A percentile compares a stretch with the other conserved stretches of the same genome.
These are phyloP conservation scores for Bradypodion ventrale DNA, from an alignment of 2,797 vertebrate genomes.

Conservation along the genomic window DNA sequence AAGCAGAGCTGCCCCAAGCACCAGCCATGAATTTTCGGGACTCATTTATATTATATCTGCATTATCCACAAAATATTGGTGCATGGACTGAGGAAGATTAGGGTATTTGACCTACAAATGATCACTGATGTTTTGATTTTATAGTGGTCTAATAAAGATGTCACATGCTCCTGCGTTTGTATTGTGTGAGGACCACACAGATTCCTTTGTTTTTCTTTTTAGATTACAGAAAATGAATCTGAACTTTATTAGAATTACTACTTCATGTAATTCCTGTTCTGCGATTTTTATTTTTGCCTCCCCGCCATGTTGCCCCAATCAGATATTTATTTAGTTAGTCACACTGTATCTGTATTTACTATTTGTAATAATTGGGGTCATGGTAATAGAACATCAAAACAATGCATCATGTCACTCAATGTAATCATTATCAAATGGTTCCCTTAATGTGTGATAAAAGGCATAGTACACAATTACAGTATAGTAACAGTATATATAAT, in stretches of 20 bases:
- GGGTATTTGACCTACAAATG: no score
- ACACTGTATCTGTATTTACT: slow-evolving; percentile 1
- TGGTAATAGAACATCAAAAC: slow-evolving; percentile 1
- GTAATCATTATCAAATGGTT: background rate
- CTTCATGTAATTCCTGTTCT: background rate
- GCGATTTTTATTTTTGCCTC: background rate
- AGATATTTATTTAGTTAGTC: background rate
- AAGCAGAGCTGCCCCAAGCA: no score
- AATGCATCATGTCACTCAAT: background rate
- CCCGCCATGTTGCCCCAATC: background rate
- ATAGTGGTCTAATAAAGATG: no score
- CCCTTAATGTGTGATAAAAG: background rate
- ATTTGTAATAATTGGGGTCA: slow-evolving; percentile 14
- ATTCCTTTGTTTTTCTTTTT: no score
- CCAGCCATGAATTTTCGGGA: no score
- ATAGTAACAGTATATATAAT: no score
- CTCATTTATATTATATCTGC: no score
- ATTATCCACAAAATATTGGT: no score
- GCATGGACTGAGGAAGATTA: no score
- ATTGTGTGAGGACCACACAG: no score
- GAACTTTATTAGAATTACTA: background rate
- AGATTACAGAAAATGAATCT: slow-evolving; percentile 15
- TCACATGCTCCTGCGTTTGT: no score
- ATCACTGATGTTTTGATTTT: no score
- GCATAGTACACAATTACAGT: background rate